Evolutionary conservation across 2,797 vertebrate species (phyloP).

Genomic region (Chaenodraco wilsoni): DNA sequence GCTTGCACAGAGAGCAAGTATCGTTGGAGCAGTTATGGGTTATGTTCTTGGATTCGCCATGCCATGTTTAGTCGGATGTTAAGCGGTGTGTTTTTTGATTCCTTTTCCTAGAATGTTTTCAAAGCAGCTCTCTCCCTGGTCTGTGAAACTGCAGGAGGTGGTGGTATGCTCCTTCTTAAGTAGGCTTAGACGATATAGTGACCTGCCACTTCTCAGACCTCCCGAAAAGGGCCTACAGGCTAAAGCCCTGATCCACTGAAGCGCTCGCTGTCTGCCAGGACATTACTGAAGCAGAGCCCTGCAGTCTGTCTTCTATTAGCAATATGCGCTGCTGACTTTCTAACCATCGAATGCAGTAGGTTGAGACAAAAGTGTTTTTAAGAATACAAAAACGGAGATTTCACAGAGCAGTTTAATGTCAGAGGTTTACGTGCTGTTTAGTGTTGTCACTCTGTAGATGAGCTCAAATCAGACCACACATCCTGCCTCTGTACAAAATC

Average conservation of each 20-base stretch:
- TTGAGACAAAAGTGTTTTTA: constrained; percentile 56
- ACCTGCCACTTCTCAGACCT: constrained; percentile 78
- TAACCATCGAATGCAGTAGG: constrained; percentile 58
- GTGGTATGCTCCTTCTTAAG: constrained; percentile 75
- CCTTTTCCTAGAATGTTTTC: constrained; percentile 62
- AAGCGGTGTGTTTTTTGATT: constrained; percentile 61
- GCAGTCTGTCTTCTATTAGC: constrained; percentile 78
- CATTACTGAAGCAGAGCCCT: constrained; percentile 65
- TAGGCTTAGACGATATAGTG: constrained; percentile 71
- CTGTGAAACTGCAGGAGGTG: constrained; percentile 68
- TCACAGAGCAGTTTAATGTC: constrained; percentile 74
- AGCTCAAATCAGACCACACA: constrained; percentile 91
- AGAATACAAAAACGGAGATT: constrained; percentile 69
- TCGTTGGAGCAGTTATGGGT: constrained; percentile 49
- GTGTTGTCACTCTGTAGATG: constrained; percentile 81
- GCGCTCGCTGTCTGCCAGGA: constrained; percentile 71
- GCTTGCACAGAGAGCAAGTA: constrained; percentile 21
- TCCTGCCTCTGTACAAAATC: constrained; percentile 48
- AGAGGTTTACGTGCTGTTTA: constrained; percentile 84
- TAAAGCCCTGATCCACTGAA: constrained; percentile 66
- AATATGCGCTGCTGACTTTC: constrained; percentile 57
- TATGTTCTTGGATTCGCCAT: constrained; percentile 52
- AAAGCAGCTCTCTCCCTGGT: constrained; percentile 59
- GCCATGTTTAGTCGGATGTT: constrained; percentile 55
- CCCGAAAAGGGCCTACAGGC: constrained; percentile 72